These are phyloP conservation scores for Rhinopomastus cyanomelas DNA, from an alignment of 2,113 vertebrate genomes.

Conservation along the genomic window DNA sequence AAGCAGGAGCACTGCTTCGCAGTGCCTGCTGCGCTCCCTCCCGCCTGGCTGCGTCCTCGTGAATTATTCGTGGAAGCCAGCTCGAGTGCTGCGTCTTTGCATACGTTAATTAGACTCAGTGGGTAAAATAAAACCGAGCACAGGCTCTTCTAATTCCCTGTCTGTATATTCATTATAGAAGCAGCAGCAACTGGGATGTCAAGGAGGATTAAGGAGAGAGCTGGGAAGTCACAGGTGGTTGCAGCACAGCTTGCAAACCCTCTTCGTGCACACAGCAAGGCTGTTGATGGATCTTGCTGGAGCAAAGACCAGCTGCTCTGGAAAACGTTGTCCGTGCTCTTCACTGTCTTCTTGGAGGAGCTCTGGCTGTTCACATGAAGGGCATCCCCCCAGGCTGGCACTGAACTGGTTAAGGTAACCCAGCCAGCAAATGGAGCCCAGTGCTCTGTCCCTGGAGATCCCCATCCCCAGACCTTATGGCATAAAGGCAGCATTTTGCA, in stretches of 20 bases:
- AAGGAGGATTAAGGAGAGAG: not conserved
- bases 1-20: fast-evolving
- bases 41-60: fast-evolving
- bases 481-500: slow-evolving; percentile 41
- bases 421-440: not conserved
- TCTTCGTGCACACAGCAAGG: fast-evolving
- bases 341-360: fast-evolving
- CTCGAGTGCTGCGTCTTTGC: not conserved
- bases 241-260: not conserved
- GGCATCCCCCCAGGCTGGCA: not conserved
- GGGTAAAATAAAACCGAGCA: not conserved
- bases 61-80: not conserved
- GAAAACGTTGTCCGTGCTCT: fast-evolving
- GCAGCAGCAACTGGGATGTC: not conserved
- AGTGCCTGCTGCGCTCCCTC: not conserved
- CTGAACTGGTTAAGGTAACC: not conserved
- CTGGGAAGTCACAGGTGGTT: slow-evolving; percentile 21
- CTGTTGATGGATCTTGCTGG: not conserved
- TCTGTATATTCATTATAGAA: not conserved
- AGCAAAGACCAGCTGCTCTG: fast-evolving
- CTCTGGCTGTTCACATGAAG: fast-evolving
- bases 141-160: not conserved
- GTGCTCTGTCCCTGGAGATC: not conserved
- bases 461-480: not conserved
- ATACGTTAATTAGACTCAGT: not conserved